Base-by-base conservation (phyloP, 92 coral and sea anemone genomes). In the Epizoanthus rinbou region DNA sequence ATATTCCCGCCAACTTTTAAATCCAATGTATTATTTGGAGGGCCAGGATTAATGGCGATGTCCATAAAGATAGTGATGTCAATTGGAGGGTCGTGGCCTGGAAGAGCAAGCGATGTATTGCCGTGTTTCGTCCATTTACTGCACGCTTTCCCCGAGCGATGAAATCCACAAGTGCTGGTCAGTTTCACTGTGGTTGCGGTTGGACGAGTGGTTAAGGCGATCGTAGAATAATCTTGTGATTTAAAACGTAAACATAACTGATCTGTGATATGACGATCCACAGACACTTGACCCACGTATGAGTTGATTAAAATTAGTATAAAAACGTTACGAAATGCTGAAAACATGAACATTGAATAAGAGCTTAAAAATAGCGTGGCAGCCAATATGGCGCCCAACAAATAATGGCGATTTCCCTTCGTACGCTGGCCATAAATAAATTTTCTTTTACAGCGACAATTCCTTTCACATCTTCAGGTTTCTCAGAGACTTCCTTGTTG, bases 101-200 rank as follows among this genome's bases (percentile, higher is more conserved):
- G 72, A 33, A 67, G 7, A 67, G 72, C 72, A 67, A 67, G 72
- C 18, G 72, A 67, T 67, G 72, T 67, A 14, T 25, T 33, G 72
- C 72, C 72, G n/a, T 67, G 72, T 67, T 67, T 67, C 72, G 50
- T 67, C 72, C 72, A 67, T 67, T 67, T 67, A 67, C 72, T 67
- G 72, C 72, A 67, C 10, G 72, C 72, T 28, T 66, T 66, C 50
- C 72, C 72, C 4, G 72, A 31, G 72, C 72, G 72, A 66, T 66
- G 45, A 66, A 66, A 66, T 66, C 72, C 72, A 66, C 72, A 66
- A 66, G 72, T 66, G 72, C 47, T 66, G 70, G 43, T 64, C 70
- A 64, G 70, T 64, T 64, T 64, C 70, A 64, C 70, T 64, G 70
- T 64, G 70, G 70, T 64, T 64, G 70, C 70, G 70, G 70, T 64